Evolutionary conservation across 1,140 invertebrate genomes (phyloP).

Genomic region (Drosophila yakuba): DNA sequence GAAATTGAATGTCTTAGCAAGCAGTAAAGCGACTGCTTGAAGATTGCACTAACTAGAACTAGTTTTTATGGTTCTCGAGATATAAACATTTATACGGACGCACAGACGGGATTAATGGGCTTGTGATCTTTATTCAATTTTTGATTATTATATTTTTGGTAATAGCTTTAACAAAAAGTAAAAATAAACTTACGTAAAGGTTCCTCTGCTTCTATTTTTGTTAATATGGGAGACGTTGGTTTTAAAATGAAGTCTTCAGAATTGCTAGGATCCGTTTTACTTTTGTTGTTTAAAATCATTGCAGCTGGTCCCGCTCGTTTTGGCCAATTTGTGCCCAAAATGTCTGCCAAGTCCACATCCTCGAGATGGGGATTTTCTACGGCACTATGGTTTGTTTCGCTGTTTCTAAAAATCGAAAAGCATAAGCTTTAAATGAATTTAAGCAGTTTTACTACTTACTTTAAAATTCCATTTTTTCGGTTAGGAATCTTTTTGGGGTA

Average conservation of each 20-base stretch:
- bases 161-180: no score
- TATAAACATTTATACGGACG: no score
- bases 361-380: conserved; percentile 39
- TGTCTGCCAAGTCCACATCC: conserved; percentile 78
- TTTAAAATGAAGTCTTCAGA: conserved; percentile 1
- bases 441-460: not conserved
- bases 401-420: conserved; percentile 15
- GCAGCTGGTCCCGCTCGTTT: conserved; percentile 56
- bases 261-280: conserved; percentile 9
- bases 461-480: conserved; percentile 30
- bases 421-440: not conserved
- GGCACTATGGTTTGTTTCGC: conserved; percentile 19
- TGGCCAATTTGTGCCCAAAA: conserved; percentile 81
- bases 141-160: no score
- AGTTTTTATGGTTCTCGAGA: no score
- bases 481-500: conserved; percentile 28
- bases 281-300: conserved; percentile 51
- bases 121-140: no score
- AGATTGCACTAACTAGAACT: no score
- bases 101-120: no score
- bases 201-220: conserved; percentile 19
- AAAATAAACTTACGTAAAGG: conserved; percentile 12
- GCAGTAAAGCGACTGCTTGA: no score
- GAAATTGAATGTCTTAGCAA: no score
- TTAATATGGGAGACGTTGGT: conserved; percentile 7